Conservation (phyloP, 2,888 invertebrate genomes). For the Microctonus brassicae region DNA sequence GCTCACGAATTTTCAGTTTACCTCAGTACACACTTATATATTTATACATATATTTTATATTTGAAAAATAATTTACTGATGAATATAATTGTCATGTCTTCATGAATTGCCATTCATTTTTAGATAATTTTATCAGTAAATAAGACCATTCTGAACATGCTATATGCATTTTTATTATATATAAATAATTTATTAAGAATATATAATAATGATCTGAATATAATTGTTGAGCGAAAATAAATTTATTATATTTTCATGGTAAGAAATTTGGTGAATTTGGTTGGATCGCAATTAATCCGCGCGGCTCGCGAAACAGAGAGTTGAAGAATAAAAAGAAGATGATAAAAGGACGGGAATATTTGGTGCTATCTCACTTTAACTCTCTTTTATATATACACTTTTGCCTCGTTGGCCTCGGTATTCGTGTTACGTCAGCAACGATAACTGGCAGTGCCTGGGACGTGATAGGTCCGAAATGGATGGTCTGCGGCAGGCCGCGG, state of each 20-base stretch:
- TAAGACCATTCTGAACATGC: no score
- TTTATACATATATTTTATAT: neutral
- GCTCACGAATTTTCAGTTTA: slow-evolving; percentile 35
- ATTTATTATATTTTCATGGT: slow-evolving; percentile 18
- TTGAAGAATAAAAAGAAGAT: no score
- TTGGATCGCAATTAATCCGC: slow-evolving; percentile 15
- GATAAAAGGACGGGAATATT: no score
- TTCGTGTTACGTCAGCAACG: slow-evolving; percentile 49
- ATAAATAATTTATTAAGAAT: no score
- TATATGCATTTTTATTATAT: no score
- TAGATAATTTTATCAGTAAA: no score
- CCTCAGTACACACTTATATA: neutral
- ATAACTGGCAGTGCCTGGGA: slow-evolving; percentile 49
- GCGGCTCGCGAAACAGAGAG: neutral
- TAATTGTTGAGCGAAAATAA: no score
- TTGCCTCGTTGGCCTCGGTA: slow-evolving; percentile 37
- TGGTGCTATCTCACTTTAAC: neutral
- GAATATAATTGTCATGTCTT: slow-evolving; percentile 15
- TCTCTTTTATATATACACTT: neutral
- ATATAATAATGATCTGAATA: no score
- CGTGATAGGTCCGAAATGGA: slow-evolving; percentile 50
- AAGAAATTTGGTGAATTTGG: slow-evolving; percentile 16
- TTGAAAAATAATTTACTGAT: neutral
- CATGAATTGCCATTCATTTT: neutral
- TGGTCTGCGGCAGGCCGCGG: slow-evolving; percentile 48